These are phyloP conservation scores for Campoletis sonorensis DNA, from an alignment of 1,140 invertebrate species.

Conservation along the genomic window DNA sequence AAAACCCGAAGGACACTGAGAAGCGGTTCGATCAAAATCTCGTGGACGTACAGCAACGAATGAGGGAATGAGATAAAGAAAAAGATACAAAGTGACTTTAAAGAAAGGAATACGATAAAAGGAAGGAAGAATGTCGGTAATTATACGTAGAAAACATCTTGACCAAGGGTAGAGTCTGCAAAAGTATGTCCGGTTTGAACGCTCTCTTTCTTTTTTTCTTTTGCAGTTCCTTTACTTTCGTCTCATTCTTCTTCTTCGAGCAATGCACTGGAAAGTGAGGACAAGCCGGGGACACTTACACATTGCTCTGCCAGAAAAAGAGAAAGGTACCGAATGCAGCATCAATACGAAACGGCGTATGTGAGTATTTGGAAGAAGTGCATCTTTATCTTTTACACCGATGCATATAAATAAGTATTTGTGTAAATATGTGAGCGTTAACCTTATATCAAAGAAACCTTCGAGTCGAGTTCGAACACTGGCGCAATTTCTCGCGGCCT, in stretches of 20 bases:
- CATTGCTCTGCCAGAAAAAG: slow-evolving; percentile 24
- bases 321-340: slow-evolving; percentile 19
- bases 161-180: slow-evolving; percentile 2
- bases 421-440: not conserved
- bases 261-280: slow-evolving; percentile 5
- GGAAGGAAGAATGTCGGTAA: not conserved
- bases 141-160: not conserved
- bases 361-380: not conserved
- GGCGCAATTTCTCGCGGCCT: slow-evolving; percentile 30
- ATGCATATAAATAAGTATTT: not conserved
- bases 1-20: slow-evolving; percentile 44
- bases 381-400: not conserved
- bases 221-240: not conserved
- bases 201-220: not conserved
- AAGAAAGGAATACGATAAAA: not conserved
- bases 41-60: not conserved
- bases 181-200: slow-evolving; percentile 21
- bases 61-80: not conserved
- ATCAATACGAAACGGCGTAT: not conserved
- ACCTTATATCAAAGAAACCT: slow-evolving; percentile 35
- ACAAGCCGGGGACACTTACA: not conserved
- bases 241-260: not conserved
- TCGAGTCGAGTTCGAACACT: not conserved
- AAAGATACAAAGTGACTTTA: not conserved
- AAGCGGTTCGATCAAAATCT: slow-evolving; percentile 46